Evolutionary conservation across 1,140 invertebrate genomes (phyloP).

Genomic region (Armadillidium nasatum): DNA sequence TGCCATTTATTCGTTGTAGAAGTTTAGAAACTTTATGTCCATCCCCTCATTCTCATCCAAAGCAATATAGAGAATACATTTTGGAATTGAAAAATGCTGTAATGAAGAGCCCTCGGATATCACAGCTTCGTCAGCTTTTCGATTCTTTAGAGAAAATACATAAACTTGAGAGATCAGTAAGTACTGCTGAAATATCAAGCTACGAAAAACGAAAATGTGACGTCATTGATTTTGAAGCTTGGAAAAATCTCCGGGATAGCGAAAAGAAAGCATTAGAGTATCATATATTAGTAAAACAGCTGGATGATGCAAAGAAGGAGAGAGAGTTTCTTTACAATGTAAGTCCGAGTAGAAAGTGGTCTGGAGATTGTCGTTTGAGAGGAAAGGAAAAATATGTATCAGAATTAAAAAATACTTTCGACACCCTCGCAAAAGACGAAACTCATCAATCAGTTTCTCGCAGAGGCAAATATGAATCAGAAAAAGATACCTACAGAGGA

Average conservation of each 20-base stretch:
- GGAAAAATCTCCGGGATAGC: conserved; percentile 71
- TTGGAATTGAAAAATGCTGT: conserved; percentile 66
- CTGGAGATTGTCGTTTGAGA: conserved; percentile 67
- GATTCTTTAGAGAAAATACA: conserved; percentile 76
- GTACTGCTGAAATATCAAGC: conserved; percentile 62
- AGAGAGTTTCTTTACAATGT: conserved; percentile 73
- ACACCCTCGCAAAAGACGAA: conserved; percentile 25
- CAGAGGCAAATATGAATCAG: conserved; percentile 29
- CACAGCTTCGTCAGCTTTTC: conserved; percentile 80
- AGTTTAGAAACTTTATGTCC: conserved; percentile 40
- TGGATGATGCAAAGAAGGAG: conserved; percentile 71
- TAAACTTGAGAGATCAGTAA: conserved; percentile 71
- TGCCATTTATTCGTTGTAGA: conserved; percentile 29
- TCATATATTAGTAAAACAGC: conserved; percentile 67
- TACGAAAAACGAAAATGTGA: conserved; percentile 59
- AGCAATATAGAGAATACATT: conserved; percentile 56
- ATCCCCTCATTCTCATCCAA: conserved; percentile 39
- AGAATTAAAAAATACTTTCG: conserved; percentile 57
- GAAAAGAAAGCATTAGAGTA: conserved; percentile 78
- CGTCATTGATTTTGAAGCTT: conserved; percentile 78
- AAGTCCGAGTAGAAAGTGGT: conserved; percentile 60
- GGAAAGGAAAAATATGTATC: conserved; percentile 81
- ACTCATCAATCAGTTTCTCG: conserved; percentile 33
- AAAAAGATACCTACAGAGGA: conserved; percentile 39
- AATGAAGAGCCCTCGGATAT: conserved; percentile 71